Conservation (phyloP, 2,797 vertebrate species). For the Schizopygopsis pylzovi region DNA sequence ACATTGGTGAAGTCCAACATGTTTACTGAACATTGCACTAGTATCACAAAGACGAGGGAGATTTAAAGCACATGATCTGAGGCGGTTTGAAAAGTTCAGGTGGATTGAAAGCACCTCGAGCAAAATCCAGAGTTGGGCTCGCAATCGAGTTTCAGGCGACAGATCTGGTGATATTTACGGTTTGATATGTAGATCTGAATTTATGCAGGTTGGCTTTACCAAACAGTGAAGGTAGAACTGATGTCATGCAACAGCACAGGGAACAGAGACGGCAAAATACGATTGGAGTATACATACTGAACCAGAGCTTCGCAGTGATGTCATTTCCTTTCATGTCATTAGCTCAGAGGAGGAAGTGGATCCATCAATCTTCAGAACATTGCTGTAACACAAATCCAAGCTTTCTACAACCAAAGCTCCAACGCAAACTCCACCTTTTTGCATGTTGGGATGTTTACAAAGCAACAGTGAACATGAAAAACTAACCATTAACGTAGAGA, state of each 20-base stretch:
- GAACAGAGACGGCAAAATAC: constrained; percentile 67
- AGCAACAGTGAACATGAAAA: constrained; percentile 28
- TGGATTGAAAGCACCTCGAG: constrained; percentile 20
- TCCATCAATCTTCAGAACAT: constrained; percentile 77
- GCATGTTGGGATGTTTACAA: constrained; percentile 11
- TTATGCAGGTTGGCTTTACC: constrained; percentile 42
- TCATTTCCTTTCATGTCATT: constrained; percentile 78
- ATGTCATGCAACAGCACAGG: constrained; percentile 84
- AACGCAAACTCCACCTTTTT: constrained; percentile 43
- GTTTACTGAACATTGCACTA: background rate
- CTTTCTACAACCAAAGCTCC: constrained; percentile 63
- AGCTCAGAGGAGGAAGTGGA: constrained; percentile 75
- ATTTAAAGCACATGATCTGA: constrained; percentile 13
- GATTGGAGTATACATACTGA: constrained; percentile 84
- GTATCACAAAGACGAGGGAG: background rate
- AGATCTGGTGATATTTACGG: constrained; percentile 27
- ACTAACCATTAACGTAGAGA: constrained; percentile 2
- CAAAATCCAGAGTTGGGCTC: constrained; percentile 27
- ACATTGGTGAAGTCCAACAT: constrained; percentile 37
- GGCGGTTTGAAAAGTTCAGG: constrained; percentile 6
- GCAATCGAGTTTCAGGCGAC: constrained; percentile 10
- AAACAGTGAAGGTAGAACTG: constrained; percentile 68
- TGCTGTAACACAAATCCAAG: constrained; percentile 81
- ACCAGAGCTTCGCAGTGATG: constrained; percentile 78
- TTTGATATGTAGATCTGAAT: constrained; percentile 21